These are phyloP conservation scores for Meleagris gallopavo DNA, from an alignment of 2,113 vertebrate species.

Conservation along the genomic window DNA sequence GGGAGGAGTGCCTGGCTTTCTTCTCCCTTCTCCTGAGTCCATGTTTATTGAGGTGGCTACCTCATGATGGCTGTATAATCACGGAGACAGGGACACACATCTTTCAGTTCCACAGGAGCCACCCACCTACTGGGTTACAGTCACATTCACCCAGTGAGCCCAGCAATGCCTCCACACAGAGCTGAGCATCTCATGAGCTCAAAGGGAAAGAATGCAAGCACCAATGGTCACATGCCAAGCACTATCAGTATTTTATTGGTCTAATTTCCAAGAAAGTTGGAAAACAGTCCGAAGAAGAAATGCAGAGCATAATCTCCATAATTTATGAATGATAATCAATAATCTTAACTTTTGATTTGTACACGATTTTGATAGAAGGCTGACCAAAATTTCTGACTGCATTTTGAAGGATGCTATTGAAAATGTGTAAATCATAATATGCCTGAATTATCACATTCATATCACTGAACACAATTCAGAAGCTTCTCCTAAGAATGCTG, in stretches of 20 bases:
- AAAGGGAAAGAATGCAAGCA: neutral
- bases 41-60: neutral
- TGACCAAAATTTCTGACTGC: neutral
- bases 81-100: neutral
- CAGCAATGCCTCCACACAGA: neutral
- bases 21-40: neutral
- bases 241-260: conserved; percentile 10
- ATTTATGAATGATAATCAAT: neutral
- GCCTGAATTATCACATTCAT: neutral
- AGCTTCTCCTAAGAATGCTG: neutral
- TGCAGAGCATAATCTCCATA: neutral
- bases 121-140: neutral
- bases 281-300: neutral
- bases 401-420: neutral
- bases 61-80: neutral
- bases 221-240: neutral
- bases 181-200: neutral
- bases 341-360: neutral
- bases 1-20: neutral
- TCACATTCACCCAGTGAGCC: accelerated
- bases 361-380: neutral
- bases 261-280: conserved; percentile 1
- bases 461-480: neutral
- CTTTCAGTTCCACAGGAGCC: neutral
- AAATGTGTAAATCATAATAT: neutral